Conservation (phyloP, 1,140 invertebrate genomes). For the Brachionus manjavacas region DNA sequence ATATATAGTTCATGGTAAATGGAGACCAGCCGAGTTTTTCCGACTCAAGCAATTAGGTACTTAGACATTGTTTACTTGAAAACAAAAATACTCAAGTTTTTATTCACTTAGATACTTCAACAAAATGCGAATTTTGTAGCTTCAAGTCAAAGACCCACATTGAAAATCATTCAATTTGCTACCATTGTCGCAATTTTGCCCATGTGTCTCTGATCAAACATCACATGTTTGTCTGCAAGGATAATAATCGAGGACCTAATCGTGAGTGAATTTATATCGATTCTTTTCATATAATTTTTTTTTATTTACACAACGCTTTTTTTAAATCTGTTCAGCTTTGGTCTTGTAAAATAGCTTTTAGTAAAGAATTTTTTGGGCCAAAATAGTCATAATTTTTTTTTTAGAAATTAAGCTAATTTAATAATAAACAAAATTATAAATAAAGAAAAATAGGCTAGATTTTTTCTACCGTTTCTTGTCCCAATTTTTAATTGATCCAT, state of each 20-base stretch:
- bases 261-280: neutral
- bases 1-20: constrained; percentile 35
- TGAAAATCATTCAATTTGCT: constrained; percentile 10
- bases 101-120: neutral
- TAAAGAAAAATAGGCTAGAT: too few relatives aligned
- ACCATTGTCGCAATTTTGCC: constrained; percentile 14
- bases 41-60: constrained; percentile 26
- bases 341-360: too few relatives aligned
- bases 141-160: constrained; percentile 29
- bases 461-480: too few relatives aligned
- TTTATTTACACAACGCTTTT: too few relatives aligned
- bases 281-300: too few relatives aligned
- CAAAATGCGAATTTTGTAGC: constrained; percentile 8
- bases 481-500: too few relatives aligned
- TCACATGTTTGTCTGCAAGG: constrained; percentile 41
- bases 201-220: constrained; percentile 29
- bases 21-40: constrained; percentile 34
- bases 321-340: too few relatives aligned
- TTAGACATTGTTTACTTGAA: neutral
- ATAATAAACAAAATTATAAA: too few relatives aligned
- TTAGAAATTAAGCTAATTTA: too few relatives aligned
- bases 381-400: too few relatives aligned
- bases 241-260: neutral
- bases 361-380: too few relatives aligned
- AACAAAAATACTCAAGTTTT: too few relatives aligned